Evolutionary conservation across 2,113 vertebrate genomes (phyloP).

Genomic region (Menidia beryllina): DNA sequence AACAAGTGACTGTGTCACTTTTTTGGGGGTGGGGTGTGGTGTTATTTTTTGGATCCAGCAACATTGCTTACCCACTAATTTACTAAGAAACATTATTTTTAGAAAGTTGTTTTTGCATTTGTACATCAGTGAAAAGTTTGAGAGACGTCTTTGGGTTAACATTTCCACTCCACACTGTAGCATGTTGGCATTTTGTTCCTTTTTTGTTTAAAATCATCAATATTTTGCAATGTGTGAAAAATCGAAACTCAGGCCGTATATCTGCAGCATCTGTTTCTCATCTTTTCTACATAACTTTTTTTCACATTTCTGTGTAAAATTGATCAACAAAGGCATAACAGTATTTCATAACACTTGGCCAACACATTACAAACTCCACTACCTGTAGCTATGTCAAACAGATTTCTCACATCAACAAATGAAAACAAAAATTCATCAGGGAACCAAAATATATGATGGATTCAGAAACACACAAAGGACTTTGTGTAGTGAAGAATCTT

Average conservation of each 20-base stretch:
- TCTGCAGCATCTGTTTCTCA: not conserved
- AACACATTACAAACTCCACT: not conserved
- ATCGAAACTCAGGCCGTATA: not conserved
- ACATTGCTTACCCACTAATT: not conserved
- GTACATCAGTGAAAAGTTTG: no score
- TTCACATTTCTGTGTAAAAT: not conserved
- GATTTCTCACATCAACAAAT: not conserved
- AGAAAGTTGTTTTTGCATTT: no score
- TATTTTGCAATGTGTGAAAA: not conserved
- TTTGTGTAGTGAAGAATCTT: conserved; percentile 7
- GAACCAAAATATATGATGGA: not conserved
- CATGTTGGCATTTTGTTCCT: not conserved
- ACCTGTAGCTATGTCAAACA: not conserved
- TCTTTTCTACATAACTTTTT: not conserved
- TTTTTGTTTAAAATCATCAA: not conserved
- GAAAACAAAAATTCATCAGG: not conserved
- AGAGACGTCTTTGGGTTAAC: no score
- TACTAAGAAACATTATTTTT: not conserved
- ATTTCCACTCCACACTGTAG: no score
- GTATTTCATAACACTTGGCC: not conserved
- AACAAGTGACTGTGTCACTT: not conserved
- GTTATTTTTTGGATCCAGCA: no score
- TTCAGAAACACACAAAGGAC: conserved; percentile 15
- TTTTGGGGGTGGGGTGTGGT: no score
- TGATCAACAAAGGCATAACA: not conserved